phyloP scores from a whole-genome alignment of 2,113 vertebrate genomes.

The Myrmecobius fasciatus region DNA sequence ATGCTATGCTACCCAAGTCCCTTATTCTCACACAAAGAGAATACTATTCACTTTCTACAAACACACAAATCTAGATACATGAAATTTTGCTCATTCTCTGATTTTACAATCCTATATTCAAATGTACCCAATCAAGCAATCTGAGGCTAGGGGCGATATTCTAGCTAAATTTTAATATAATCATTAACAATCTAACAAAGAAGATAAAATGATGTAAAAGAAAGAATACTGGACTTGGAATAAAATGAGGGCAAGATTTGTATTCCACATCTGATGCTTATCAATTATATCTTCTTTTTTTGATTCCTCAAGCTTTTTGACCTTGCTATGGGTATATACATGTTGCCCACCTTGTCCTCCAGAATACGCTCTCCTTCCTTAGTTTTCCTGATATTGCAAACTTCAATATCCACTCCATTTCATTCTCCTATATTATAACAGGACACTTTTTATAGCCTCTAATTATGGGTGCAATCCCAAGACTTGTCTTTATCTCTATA shows the following conservation, averaged over 20 bases:
- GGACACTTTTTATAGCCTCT: neutral
- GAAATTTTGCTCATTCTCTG: neutral
- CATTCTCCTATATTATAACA: neutral
- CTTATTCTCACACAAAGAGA: neutral
- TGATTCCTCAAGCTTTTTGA: neutral
- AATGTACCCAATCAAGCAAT: neutral
- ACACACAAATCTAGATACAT: neutral
- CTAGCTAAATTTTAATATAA: neutral
- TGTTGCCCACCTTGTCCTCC: neutral
- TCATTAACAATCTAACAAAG: neutral
- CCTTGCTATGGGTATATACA: neutral
- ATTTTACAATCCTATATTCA: neutral
- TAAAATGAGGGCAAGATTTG: neutral
- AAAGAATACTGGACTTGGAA: neutral
- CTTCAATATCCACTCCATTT: neutral
- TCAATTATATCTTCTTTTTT: neutral
- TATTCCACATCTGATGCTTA: neutral
- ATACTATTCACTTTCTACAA: neutral
- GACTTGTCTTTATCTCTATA: neutral
- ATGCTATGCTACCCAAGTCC: neutral
- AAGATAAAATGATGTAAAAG: neutral
- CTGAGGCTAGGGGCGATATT: accelerated
- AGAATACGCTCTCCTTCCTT: neutral
- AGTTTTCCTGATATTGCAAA: neutral
- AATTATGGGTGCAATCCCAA: neutral